Base-by-base conservation (phyloP, 2,113 vertebrate species). In the Sinocyclocheilus anophthalmus region DNA sequence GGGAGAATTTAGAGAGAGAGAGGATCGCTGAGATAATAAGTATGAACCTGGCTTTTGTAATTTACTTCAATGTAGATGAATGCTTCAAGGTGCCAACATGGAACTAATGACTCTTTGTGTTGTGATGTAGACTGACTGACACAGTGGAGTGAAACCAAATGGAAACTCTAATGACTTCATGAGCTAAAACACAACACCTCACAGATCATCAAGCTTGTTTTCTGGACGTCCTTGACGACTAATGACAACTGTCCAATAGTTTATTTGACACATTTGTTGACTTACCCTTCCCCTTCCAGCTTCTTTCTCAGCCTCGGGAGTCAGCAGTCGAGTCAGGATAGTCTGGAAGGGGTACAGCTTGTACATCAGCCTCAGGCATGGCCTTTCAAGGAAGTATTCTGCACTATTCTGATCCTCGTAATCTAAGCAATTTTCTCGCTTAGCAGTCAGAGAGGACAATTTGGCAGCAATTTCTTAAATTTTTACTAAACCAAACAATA, bases 261-360 rank as follows among this genome's bases (percentile, higher is more conserved):
- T 70, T 70, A 33, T 82, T 81, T 24, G 10, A 14, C 57, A 24
- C 57, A 24, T 30, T 30, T 26, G 42, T 16, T 65, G 80, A 92
- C 93, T 94, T 92, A 94, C 94, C 94, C 88, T 92, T 78, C 91
- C 88, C 92, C 92, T 91, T 90, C 91, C 92, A 92, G 92, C 91
- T 92, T 91, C 90, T 89, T 70, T 48, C 24, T 89, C 79, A 87
- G 83, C 88, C 89, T 85, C 88, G 88, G 90, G 89, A 86, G 85
- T 89, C 88, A 87, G 90, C 87, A 90, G 86, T 93, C 90, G 92
- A 91, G 91, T 91, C 91, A 89, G 84, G 88, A 83, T 92, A 91
- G 90, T 92, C 90, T 89, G 90, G 89, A 88, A 88, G 57, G 88
- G 91, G 76, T 93, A 92, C 91, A 92, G 89, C 84, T 90, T 3